Base-by-base conservation (phyloP, 1,140 invertebrate species). In the Dufourea novaeangliae region DNA sequence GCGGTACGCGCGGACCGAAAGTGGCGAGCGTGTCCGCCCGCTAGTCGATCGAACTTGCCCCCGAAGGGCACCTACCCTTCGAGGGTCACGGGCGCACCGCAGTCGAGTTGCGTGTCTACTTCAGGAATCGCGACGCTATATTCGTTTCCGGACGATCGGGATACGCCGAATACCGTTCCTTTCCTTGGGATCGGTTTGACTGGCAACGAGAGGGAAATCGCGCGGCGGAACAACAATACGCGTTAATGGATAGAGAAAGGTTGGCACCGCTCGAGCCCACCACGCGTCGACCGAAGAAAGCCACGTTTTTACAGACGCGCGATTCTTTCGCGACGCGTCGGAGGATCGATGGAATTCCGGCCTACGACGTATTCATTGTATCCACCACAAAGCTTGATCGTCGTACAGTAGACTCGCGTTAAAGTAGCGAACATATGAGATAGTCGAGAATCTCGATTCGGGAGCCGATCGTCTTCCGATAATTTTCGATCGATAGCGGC, bases 1-100 rank as follows among this genome's bases (percentile, higher is more conserved):
- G 64, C 66, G 72, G 85, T n/a, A n/a, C n/a, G n/a, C 84, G 82
- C 84, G 59, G 64, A 54, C 75, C 82, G 79, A 78, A 85, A 86
- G 80, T 68, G 79, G 52, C 78, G 66, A 66, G 50, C n/a, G 32
- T 46, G 3, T 20, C n/a, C 52, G n/a, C 57, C 11, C 59, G 22
- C 27, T 56, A 32, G 39, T 41, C 50, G 27, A 62, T 78, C 70
- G 72, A 57, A 75, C 50, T n/a, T 32, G 39, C 25, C 41, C 44
- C 46, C 57, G 41, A 44, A 34, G 10, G 32, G 46, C 68, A 71
- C 50, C 25, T 61, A 56, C 69, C 62, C 68, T 79, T 41, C 59
- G 46, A 74, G 68, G 66, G 68, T 80, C 81, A 74, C 78, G 69
- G 77, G 69, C 41, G 69, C 41, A 41, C 54, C 62, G 50, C 52